Evolutionary conservation across 2,113 vertebrate species (phyloP).

Genomic region (Antechinus flavipes): DNA sequence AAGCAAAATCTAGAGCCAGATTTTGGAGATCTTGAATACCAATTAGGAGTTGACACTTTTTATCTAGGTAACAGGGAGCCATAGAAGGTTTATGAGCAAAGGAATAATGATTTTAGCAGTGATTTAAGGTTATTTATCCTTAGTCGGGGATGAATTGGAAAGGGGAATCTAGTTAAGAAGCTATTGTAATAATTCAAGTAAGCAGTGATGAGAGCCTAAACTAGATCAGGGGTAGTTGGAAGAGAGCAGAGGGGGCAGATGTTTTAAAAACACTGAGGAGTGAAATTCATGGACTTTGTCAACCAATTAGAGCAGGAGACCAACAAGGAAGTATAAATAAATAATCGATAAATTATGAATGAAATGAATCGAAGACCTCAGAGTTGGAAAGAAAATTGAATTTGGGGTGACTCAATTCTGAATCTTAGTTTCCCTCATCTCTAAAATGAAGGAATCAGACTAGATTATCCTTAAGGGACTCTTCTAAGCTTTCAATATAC

Average conservation of each 20-base stretch:
- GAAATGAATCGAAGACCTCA: neutral
- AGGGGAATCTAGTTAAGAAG: neutral
- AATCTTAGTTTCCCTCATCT: neutral
- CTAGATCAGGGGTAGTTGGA: neutral
- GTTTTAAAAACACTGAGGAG: neutral
- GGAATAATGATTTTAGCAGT: neutral
- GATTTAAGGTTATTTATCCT: neutral
- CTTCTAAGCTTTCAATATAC: neutral
- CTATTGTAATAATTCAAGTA: neutral
- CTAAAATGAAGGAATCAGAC: neutral
- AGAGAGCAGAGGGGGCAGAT: neutral
- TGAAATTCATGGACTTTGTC: neutral
- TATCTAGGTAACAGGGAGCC: neutral
- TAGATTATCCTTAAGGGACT: neutral
- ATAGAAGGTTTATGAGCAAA: neutral
- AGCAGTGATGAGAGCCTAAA: neutral
- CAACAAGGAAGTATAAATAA: neutral
- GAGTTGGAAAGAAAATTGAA: neutral
- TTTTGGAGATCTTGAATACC: neutral
- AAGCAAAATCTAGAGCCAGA: neutral
- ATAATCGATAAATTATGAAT: neutral
- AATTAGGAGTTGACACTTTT: neutral
- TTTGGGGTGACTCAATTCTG: neutral
- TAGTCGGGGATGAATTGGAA: neutral
- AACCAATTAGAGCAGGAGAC: neutral